phyloP scores from a whole-genome alignment of 2,888 invertebrate genomes.

The Ceriagrion tenellum region DNA sequence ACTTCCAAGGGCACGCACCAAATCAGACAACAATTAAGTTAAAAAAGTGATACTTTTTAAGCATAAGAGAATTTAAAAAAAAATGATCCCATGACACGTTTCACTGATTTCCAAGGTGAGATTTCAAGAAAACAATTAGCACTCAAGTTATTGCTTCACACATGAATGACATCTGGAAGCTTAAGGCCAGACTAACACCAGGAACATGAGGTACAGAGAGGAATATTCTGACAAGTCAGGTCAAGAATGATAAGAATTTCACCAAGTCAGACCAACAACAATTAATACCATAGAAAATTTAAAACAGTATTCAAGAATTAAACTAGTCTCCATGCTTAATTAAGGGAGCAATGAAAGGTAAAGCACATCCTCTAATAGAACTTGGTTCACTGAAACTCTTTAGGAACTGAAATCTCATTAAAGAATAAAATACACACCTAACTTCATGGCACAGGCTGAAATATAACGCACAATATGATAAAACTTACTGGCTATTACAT shows the following conservation, averaged over 20 bases:
- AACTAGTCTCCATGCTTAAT: slow-evolving; percentile 11
- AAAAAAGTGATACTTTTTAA: slow-evolving; percentile 5
- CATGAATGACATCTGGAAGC: neutral
- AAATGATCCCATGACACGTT: neutral
- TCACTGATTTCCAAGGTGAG: slow-evolving; percentile 32
- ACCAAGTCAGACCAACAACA: slow-evolving; percentile 14
- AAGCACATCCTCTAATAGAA: slow-evolving; percentile 21
- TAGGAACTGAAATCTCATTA: neutral
- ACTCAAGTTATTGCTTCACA: slow-evolving; percentile 10
- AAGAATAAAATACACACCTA: slow-evolving; percentile 7
- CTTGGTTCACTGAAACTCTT: slow-evolving; percentile 15
- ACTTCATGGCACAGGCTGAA: slow-evolving; percentile 7
- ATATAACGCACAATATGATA: slow-evolving; percentile 22
- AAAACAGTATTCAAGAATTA: slow-evolving; percentile 1
- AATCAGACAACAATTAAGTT: neutral
- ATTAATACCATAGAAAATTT: neutral
- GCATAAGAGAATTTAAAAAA: neutral
- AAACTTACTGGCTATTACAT: neutral
- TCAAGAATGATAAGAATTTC: neutral
- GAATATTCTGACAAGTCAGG: neutral
- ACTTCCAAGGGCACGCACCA: slow-evolving; percentile 41
- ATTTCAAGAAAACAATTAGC: neutral
- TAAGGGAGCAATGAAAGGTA: slow-evolving; percentile 6
- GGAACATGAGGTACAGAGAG: neutral
- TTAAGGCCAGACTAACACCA: slow-evolving; percentile 17